Conservation (phyloP, 2,888 invertebrate genomes). For the Ornithoptera alexandrae region DNA sequence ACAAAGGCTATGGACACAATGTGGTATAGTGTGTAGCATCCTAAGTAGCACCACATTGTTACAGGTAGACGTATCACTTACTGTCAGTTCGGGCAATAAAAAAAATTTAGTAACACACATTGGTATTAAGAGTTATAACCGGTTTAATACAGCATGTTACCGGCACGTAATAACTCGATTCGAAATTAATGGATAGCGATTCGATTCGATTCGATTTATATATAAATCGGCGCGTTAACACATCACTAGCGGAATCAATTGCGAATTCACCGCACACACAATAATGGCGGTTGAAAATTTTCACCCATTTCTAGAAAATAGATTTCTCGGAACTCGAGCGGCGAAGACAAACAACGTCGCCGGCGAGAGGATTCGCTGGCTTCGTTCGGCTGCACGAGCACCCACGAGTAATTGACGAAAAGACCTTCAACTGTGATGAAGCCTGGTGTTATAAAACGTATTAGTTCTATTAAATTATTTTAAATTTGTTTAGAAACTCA, state of each 20-base stretch:
- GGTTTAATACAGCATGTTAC: too few relatives aligned
- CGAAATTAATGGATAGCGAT: not conserved
- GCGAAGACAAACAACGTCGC: constrained; percentile 37
- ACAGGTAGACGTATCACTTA: too few relatives aligned
- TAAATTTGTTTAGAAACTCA: too few relatives aligned
- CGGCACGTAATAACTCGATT: too few relatives aligned
- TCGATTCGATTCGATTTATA: constrained; percentile 3
- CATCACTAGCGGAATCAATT: constrained; percentile 37
- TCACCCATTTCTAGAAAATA: constrained; percentile 59
- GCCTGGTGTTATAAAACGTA: not conserved
- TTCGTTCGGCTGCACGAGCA: constrained; percentile 30
- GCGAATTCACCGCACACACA: constrained; percentile 54
- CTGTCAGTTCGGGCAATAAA: too few relatives aligned
- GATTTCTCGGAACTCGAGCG: constrained; percentile 40
- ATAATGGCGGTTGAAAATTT: constrained; percentile 52
- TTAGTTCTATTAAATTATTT: not conserved
- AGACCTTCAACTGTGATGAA: constrained; percentile 15
- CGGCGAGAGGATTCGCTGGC: constrained; percentile 33
- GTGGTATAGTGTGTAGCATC: too few relatives aligned
- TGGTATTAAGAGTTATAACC: too few relatives aligned
- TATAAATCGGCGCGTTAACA: constrained; percentile 33
- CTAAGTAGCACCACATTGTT: too few relatives aligned
- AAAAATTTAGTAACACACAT: too few relatives aligned
- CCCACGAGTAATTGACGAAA: constrained; percentile 31
- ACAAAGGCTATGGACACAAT: too few relatives aligned